Evolutionary conservation across 2,113 vertebrate species (phyloP), one percentile per base, ranked within the genome.

Genomic region (Syngnathus scovelli): DNA sequence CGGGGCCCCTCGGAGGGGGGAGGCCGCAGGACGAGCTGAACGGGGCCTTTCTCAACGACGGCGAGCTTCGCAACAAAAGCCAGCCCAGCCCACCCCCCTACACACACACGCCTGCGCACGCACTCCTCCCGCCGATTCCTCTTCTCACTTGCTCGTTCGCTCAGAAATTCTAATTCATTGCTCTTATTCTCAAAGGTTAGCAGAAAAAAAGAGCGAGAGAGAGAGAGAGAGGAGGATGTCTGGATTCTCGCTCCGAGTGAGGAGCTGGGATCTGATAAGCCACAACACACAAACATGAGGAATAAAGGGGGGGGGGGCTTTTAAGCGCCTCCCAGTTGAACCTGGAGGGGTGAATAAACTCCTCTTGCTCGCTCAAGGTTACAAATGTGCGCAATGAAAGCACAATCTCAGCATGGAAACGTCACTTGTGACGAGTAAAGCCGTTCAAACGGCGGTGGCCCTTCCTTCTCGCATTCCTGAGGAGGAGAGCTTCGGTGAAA

Each of bases 91-190:
- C 54, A n/a, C 68, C 27, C 55, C 41, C 66, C 27, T 33, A 33
- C 27, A 33, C 62, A 38, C 21, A 66, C 54, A 21, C 67, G 27
- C 51, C 66, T 68, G 5, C 15, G 13, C 41, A 3, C 13, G 10
- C 51, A 65, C 46, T 55, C 67, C 65, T 64, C 75, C 56, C 60
- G 64, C 68, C 52, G 58, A 79, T 64, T 72, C 81, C 71, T 77
- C 65, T 72, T 71, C 80, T 80, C 67, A 62, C 80, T 83, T 3
- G 52, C 80, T 44, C 36, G 78, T 84, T 86, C 72, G 73, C 86
- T 88, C 86, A 88, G 87, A 91, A 91, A 90, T 90, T 89, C 86
- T 84, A 89, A 90, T 91, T 90, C 83, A 87, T 87, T 83, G 80
- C 84, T 89, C 86, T 85, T 86, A 83, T 86, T 88, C 87, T 87